Evolutionary conservation across 1,140 invertebrate genomes (phyloP).

Genomic region (Caligus rogercresseyi): DNA sequence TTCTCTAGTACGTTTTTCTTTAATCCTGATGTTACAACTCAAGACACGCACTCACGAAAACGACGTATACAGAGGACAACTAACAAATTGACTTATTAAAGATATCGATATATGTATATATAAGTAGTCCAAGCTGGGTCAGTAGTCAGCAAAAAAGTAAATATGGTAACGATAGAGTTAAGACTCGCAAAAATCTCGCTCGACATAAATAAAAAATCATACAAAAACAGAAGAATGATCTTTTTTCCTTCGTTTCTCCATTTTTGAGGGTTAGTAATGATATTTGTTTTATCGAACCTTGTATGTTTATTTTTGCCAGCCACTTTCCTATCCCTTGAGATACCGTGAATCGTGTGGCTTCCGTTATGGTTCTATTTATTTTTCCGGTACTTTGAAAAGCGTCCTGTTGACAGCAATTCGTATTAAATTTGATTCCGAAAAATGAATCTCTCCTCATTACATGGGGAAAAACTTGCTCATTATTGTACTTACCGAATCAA

Average conservation of each 20-base stretch:
- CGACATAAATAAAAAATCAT: no score
- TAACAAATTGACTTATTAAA: no score
- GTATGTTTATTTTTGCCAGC: slow-evolving; percentile 99
- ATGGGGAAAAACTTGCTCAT: no score
- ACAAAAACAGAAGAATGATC: no score
- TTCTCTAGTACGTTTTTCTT: no score
- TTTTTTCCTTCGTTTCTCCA: no score
- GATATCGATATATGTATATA: background rate
- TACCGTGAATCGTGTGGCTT: slow-evolving; percentile 91
- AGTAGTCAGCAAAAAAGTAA: background rate
- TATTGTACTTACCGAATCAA: slow-evolving; percentile 66
- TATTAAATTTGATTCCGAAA: slow-evolving; percentile 13
- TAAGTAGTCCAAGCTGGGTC: background rate
- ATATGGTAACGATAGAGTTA: slow-evolving; percentile 2
- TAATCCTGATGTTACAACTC: no score
- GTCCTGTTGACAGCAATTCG: slow-evolving; percentile 41
- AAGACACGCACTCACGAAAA: no score
- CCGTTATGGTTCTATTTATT: slow-evolving; percentile 86
- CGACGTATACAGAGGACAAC: no score
- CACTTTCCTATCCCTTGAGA: slow-evolving; percentile 99
- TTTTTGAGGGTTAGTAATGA: no score
- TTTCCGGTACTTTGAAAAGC: slow-evolving; percentile 85
- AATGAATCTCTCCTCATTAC: no score
- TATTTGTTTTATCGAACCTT: no score
- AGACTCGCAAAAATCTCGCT: slow-evolving; percentile 6